Percentiles rank a stretch among this genome's conserved stretches.
phyloP scores from a whole-genome alignment of 2,797 vertebrate genomes.

The Myioborus miniatus region DNA sequence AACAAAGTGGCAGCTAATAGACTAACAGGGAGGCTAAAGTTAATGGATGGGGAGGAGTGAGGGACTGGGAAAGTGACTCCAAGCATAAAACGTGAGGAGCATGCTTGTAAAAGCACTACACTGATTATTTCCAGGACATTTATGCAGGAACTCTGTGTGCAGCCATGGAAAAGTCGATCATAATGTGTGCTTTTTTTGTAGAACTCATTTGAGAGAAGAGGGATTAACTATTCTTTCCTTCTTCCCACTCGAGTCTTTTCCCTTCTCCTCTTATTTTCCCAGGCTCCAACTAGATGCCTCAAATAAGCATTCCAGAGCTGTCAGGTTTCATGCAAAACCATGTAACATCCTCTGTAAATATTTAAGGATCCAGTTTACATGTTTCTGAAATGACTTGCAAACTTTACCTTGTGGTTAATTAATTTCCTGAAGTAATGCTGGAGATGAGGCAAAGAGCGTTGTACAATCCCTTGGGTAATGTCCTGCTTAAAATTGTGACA shows the following conservation, averaged over 20 bases:
- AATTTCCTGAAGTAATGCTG: not conserved
- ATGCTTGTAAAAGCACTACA: not conserved
- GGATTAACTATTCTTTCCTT: constrained; percentile 27
- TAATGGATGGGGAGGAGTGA: not conserved
- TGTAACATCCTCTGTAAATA: constrained; percentile 29
- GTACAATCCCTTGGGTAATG: not conserved
- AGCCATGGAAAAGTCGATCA: constrained; percentile 4
- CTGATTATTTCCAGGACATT: not conserved
- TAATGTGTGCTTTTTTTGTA: not conserved
- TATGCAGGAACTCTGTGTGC: not conserved
- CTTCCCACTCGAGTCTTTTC: not conserved
- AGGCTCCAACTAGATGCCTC: not conserved
- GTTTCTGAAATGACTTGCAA: not conserved
- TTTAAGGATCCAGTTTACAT: not conserved
- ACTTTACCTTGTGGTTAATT: not conserved
- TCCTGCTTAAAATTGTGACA: not conserved
- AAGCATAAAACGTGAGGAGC: not conserved
- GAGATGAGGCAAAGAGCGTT: not conserved
- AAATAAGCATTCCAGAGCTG: not conserved
- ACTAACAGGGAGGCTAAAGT: not conserved
- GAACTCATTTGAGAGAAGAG: not conserved
- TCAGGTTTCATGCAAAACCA: not conserved
- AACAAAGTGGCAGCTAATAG: not conserved
- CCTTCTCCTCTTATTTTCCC: not conserved
- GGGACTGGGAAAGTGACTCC: not conserved